Percentiles rank a stretch among this genome's conserved stretches.
Evolutionary conservation across 2,113 vertebrate genomes (phyloP).

Genomic region (Campylomormyrus tamandua): DNA sequence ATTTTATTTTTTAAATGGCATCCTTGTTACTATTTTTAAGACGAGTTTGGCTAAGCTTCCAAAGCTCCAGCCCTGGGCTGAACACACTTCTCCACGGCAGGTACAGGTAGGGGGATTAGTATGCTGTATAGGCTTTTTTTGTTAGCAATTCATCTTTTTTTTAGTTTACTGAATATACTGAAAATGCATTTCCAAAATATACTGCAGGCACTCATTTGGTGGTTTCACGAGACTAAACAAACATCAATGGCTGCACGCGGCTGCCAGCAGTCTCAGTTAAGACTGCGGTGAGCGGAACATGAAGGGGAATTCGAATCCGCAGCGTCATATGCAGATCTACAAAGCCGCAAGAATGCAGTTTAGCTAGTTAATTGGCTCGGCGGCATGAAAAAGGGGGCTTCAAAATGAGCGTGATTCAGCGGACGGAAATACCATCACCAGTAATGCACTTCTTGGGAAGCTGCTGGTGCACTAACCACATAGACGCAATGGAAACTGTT

Average conservation of each 20-base stretch:
- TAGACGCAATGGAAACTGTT: neutral
- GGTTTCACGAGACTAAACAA: neutral
- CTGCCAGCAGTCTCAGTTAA: neutral
- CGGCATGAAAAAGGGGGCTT: neutral
- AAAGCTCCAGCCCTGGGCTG: neutral
- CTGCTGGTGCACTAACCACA: neutral
- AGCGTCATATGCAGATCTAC: neutral
- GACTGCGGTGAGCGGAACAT: neutral
- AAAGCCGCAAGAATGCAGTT: neutral
- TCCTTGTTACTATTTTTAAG: neutral
- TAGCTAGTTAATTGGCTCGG: neutral
- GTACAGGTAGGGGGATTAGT: neutral
- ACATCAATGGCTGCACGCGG: neutral
- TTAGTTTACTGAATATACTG: neutral
- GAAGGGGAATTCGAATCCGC: neutral
- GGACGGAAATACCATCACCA: neutral
- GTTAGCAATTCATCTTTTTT: neutral
- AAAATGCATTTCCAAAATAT: neutral
- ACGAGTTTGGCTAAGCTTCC: neutral
- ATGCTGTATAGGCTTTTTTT: neutral
- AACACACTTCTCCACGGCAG: neutral
- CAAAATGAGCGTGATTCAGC: neutral
- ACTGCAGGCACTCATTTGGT: neutral
- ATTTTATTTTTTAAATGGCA: neutral
- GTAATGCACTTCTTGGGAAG: neutral